Percentiles rank a stretch among this genome's conserved stretches.
phyloP scores from a whole-genome alignment of 2,113 vertebrate genomes.

The Malurus cyaneus region DNA sequence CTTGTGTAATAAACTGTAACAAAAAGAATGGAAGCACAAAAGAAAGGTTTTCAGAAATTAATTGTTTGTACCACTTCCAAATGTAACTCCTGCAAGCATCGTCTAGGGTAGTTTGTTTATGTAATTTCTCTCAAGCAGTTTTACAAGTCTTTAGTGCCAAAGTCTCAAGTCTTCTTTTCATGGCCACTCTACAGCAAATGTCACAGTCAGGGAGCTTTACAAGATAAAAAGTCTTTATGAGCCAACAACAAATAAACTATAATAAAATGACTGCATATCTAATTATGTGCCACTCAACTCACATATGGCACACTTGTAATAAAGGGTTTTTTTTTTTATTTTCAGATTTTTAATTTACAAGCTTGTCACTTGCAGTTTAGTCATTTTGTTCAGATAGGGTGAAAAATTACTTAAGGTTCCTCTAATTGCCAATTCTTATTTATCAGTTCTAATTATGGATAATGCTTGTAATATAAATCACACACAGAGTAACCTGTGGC shows the following conservation, averaged over 20 bases:
- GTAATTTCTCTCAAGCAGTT: constrained; percentile 3
- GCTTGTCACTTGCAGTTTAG: constrained; percentile 32
- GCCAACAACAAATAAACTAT: constrained; percentile 30
- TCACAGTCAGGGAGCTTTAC: background rate
- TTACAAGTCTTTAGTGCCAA: background rate
- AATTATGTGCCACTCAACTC: constrained; percentile 19
- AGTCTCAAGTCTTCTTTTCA: background rate
- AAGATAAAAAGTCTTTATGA: constrained; percentile 24
- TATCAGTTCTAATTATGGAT: constrained; percentile 24
- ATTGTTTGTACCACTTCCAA: background rate
- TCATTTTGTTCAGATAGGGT: constrained; percentile 3
- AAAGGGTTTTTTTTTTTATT: constrained; percentile 34
- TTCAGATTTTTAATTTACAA: constrained; percentile 47
- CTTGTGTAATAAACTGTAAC: background rate
- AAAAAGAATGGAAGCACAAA: background rate
- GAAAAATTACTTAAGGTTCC: background rate
- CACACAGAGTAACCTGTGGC: background rate
- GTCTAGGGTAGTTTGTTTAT: background rate
- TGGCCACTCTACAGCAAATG: background rate
- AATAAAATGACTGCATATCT: constrained; percentile 7
- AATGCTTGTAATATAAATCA: background rate
- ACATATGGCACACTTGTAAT: constrained; percentile 27
- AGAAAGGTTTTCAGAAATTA: background rate
- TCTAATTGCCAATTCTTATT: constrained; percentile 21
- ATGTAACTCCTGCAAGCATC: background rate